Conservation (phyloP, 2,888 invertebrate species). For the Stramonita haemastoma region DNA sequence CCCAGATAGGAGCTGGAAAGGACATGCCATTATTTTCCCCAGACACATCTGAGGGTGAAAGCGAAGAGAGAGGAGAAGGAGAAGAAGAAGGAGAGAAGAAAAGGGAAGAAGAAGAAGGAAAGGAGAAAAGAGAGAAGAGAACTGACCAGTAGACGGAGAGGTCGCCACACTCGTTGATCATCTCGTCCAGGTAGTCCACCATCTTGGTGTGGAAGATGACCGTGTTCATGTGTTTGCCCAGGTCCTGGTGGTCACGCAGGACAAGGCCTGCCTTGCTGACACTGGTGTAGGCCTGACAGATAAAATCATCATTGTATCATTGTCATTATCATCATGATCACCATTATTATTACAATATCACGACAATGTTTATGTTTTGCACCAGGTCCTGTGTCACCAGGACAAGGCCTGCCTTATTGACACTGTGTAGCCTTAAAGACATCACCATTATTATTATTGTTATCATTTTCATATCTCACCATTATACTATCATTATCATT, state of each 20-base stretch:
- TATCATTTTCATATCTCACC: neutral
- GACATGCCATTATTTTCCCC: no score
- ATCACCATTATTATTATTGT: neutral
- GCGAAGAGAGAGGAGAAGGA: neutral
- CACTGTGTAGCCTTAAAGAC: slow-evolving; percentile 84
- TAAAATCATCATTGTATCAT: neutral
- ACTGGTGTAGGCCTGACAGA: slow-evolving; percentile 85
- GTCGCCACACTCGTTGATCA: slow-evolving; percentile 97
- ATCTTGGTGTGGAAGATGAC: slow-evolving; percentile 98
- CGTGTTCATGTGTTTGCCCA: slow-evolving; percentile 95
- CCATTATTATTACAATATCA: neutral
- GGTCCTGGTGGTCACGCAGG: slow-evolving; percentile 89
- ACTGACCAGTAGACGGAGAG: slow-evolving; percentile 93
- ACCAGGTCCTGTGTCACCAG: slow-evolving; percentile 90
- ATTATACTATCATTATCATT: neutral
- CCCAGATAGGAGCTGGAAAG: no score
- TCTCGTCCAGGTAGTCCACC: slow-evolving; percentile 98
- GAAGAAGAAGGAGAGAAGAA: neutral
- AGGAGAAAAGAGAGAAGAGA: neutral
- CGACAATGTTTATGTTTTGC: slow-evolving; percentile 93
- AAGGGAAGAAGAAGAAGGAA: neutral
- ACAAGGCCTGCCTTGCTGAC: slow-evolving; percentile 87
- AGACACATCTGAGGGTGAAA: no score
- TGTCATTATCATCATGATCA: neutral
- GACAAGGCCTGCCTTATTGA: slow-evolving; percentile 86